Percentiles rank a stretch among this genome's conserved stretches.
These are phyloP conservation scores for Drosophila macrothrix DNA, from an alignment of 2,888 invertebrate genomes.

Conservation along the genomic window DNA sequence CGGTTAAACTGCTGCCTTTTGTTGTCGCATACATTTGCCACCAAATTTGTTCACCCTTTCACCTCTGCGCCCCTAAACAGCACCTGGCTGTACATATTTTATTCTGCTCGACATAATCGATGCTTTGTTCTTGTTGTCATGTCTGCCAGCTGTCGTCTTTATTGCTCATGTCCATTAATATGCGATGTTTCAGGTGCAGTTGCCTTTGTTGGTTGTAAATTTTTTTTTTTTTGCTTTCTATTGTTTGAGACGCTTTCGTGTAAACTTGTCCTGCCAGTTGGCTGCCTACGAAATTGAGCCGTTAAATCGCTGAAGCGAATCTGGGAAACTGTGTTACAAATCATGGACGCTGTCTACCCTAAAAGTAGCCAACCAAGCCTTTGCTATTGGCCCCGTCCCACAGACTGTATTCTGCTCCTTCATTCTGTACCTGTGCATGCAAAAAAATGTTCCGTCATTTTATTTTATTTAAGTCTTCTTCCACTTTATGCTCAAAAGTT, in stretches of 20 bases:
- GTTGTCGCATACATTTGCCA: conserved; percentile 69
- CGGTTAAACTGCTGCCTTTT: conserved; percentile 69
- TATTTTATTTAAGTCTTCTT: conserved; percentile 57
- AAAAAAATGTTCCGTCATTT: conserved; percentile 55
- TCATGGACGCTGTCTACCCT: conserved; percentile 58
- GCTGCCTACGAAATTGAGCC: conserved; percentile 61
- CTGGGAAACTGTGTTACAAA: conserved; percentile 69
- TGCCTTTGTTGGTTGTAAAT: conserved; percentile 17
- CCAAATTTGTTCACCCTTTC: conserved; percentile 66
- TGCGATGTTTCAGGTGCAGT: conserved; percentile 69
- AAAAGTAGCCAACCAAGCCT: conserved; percentile 39
- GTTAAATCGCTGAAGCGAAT: conserved; percentile 60
- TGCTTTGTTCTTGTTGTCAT: conserved; percentile 62
- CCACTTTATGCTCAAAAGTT: conserved; percentile 64
- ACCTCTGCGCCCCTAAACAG: conserved; percentile 40
- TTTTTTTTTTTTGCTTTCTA: conserved; percentile 23
- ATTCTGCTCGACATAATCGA: conserved; percentile 76
- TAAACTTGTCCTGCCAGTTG: conserved; percentile 48
- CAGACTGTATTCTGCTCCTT: not conserved
- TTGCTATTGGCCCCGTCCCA: conserved; percentile 7
- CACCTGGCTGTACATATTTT: conserved; percentile 69
- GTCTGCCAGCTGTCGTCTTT: conserved; percentile 78
- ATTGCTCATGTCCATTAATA: conserved; percentile 76
- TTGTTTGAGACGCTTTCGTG: conserved; percentile 60
- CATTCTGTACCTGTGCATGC: conserved; percentile 20